Percentiles rank a stretch among this genome's conserved stretches.
Conservation (phyloP, 2,113 vertebrate genomes). For the Phrynosoma platyrhinos region DNA sequence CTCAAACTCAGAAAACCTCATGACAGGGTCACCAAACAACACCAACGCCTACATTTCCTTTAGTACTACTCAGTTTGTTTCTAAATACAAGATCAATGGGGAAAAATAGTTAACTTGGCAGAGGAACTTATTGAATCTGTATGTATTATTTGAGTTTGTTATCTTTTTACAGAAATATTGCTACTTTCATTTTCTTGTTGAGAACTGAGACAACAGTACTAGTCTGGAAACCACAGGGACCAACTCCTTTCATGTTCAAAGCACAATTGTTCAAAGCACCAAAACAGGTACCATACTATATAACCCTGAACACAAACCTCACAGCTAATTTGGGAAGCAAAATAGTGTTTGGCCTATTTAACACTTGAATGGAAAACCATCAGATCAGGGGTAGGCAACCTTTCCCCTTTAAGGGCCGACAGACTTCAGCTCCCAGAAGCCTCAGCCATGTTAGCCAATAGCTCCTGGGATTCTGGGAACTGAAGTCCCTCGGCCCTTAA, state of each 20-base stretch:
- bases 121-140: neutral
- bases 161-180: conserved; percentile 12
- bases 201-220: conserved; percentile 37
- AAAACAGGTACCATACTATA: neutral
- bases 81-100: neutral
- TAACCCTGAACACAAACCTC: too few species aligned
- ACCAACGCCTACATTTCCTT: neutral
- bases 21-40: too few species aligned
- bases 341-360: too few species aligned
- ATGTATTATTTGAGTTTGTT: neutral
- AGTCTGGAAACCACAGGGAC: conserved; percentile 37
- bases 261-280: conserved; percentile 52
- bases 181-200: neutral
- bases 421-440: too few species aligned
- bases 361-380: too few species aligned
- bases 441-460: too few species aligned
- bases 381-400: too few species aligned
- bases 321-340: too few species aligned
- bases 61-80: neutral
- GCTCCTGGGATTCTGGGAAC: too few species aligned
- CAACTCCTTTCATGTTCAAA: conserved; percentile 50
- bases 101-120: conserved; percentile 16
- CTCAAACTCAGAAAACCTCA: too few species aligned
- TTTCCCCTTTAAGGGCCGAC: too few species aligned
- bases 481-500: too few species aligned